Evolutionary conservation across 1,140 invertebrate species (phyloP).

Genomic region (Brachionus plicatilis): DNA sequence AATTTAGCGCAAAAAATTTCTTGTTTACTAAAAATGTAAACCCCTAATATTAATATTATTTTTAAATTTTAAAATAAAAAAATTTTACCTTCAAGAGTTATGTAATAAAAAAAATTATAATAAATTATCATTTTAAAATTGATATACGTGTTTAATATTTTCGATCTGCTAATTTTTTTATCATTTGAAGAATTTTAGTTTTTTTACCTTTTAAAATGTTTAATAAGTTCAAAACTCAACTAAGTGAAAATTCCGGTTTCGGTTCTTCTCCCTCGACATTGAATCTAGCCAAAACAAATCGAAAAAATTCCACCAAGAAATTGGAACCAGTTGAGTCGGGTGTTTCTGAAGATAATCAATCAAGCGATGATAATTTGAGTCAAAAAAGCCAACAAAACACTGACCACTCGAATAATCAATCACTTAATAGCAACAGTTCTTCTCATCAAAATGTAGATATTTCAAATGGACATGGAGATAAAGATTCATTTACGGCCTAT

Average conservation of each 20-base stretch:
- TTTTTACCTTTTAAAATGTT: constrained; percentile 6
- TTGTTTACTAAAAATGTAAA: background rate
- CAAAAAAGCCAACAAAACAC: background rate
- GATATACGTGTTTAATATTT: constrained; percentile 1
- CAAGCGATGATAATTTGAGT: constrained; percentile 12
- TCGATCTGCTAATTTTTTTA: background rate
- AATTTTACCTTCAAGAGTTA: background rate
- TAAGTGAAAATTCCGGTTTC: background rate
- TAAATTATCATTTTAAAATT: background rate
- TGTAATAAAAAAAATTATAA: background rate
- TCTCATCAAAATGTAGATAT: background rate
- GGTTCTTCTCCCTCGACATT: background rate
- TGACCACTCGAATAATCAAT: background rate
- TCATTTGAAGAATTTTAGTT: background rate
- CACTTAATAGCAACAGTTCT: background rate
- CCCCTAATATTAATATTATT: background rate
- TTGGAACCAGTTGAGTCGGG: background rate
- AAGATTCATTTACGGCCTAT: background rate
- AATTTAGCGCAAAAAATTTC: background rate
- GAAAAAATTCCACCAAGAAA: background rate
- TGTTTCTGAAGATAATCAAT: constrained; percentile 6
- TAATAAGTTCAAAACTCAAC: constrained; percentile 10
- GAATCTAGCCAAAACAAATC: background rate
- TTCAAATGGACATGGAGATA: background rate
- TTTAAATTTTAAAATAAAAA: background rate